phyloP scores from a whole-genome alignment of 2,113 vertebrate genomes.

The Percopsis transmontana region DNA sequence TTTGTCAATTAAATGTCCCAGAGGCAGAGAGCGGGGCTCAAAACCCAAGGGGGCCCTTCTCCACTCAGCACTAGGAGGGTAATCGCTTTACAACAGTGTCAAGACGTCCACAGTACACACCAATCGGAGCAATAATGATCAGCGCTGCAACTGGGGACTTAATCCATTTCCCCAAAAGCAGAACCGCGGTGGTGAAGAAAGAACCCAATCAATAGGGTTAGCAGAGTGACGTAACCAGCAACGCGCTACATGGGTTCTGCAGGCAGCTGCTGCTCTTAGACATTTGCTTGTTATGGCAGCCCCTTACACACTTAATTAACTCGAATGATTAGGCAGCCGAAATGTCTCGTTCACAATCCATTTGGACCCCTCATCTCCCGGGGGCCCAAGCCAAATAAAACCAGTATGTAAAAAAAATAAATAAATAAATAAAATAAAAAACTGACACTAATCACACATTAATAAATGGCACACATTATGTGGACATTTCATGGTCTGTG shows the following conservation, averaged over 20 bases:
- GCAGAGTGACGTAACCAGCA: slow-evolving; percentile 45
- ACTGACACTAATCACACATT: slow-evolving; percentile 69
- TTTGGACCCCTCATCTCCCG: slow-evolving; percentile 61
- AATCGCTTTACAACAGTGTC: slow-evolving; percentile 65
- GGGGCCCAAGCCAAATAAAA: slow-evolving; percentile 72
- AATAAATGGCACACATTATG: slow-evolving; percentile 65
- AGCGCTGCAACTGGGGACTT: slow-evolving; percentile 35
- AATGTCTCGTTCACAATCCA: slow-evolving; percentile 73
- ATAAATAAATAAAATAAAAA: too few relatives aligned
- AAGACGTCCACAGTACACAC: slow-evolving; percentile 40
- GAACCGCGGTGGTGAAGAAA: slow-evolving; percentile 43
- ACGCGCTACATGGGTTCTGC: slow-evolving; percentile 38
- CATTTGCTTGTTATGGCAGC: slow-evolving; percentile 42
- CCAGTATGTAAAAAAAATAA: slow-evolving; percentile 18
- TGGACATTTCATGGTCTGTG: slow-evolving; percentile 59
- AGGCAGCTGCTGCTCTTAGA: slow-evolving; percentile 51
- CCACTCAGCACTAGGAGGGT: slow-evolving; percentile 33
- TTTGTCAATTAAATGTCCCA: slow-evolving; percentile 34
- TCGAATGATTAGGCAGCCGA: slow-evolving; percentile 74
- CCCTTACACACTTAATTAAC: slow-evolving; percentile 77
- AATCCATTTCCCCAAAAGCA: slow-evolving; percentile 51
- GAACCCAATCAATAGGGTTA: slow-evolving; percentile 68
- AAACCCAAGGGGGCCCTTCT: slow-evolving; percentile 42
- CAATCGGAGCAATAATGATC: slow-evolving; percentile 53
- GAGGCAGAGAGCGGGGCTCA: not conserved